Evolutionary conservation across 2,888 invertebrate genomes (phyloP), one percentile per base, ranked within the genome.

Genomic region (Alloplasta piceator): DNA sequence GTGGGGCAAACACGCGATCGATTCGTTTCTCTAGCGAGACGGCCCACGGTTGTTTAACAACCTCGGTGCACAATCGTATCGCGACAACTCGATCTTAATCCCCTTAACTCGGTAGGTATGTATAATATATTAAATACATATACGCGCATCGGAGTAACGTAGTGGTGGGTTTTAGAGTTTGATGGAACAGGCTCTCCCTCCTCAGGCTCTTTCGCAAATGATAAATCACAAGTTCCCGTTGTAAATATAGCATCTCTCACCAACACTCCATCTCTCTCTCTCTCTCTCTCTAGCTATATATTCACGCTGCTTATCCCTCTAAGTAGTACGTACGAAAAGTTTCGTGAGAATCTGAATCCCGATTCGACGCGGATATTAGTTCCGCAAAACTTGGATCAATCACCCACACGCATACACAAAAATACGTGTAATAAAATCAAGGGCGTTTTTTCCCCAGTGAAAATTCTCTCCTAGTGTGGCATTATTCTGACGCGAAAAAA

Each of bases 321-420:
- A 63, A 64, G 55, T 55, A 79, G 52, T 36, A 60, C 12, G 48
- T 52, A 73, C 50, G 26, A 55, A 67, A 74, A 82, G 74, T 82
- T 80, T 83, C 88, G 89, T 89, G 89, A 89, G 88, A 89, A 88
- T 87, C 82, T 80, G 77, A 83, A 88, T 87, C 85, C 86, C 79
- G 80, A 78, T 89, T 88, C 84, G 89, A 85, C 85, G 87, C 87
- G 86, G 85, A 84, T 88, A 88, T 90, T 88, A 89, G 87, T 84
- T 84, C 71, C 85, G 87, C 86, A 83, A 84, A 83, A 76, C 80
- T 82, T 78, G 70, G 83, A 73, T 73, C 75, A 80, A 50, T 85
- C 84, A 82, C 82, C 79, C 79, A 72, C 81, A 73, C 74, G 70
- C 16, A 39, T 41, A 72, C 55, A 60, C 38, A 39, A 26, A 26